Evolutionary conservation across 2,888 invertebrate species (phyloP).

Genomic region (Arenicola marina): DNA sequence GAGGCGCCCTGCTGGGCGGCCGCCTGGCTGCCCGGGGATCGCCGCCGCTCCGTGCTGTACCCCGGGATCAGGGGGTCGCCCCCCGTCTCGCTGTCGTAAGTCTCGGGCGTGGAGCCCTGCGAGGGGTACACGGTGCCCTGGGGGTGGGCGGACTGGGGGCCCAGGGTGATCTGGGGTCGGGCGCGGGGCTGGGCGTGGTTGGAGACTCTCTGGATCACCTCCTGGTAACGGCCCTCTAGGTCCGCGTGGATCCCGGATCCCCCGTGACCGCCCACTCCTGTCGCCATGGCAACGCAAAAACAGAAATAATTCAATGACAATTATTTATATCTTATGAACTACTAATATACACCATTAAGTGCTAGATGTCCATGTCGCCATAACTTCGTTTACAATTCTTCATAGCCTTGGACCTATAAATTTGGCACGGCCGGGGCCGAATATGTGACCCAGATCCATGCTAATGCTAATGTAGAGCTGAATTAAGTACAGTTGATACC

Average conservation of each 20-base stretch:
- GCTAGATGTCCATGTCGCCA: too few species aligned
- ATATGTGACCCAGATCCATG: too few species aligned
- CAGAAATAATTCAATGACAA: constrained; percentile 1
- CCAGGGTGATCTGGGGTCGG: background rate
- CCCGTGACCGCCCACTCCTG: constrained; percentile 61
- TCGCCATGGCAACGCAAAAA: background rate
- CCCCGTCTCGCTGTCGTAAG: background rate
- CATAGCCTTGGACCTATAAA: too few species aligned
- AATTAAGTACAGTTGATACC: too few species aligned
- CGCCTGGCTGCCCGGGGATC: background rate
- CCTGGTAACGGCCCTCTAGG: constrained; percentile 53
- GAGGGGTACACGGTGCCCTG: background rate
- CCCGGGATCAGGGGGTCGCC: background rate
- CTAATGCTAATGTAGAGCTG: too few species aligned
- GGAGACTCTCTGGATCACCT: constrained; percentile 52
- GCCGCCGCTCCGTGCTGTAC: background rate
- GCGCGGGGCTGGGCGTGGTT: constrained; percentile 41
- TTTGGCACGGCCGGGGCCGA: too few species aligned
- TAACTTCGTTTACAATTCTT: too few species aligned
- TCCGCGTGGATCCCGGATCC: constrained; percentile 59
- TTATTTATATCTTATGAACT: background rate
- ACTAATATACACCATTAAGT: too few species aligned
- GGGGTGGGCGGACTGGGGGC: background rate
- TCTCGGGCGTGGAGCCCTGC: background rate
- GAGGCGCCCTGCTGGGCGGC: background rate